Conservation (phyloP, 2,113 vertebrate genomes). For the Corythaixoides concolor region DNA sequence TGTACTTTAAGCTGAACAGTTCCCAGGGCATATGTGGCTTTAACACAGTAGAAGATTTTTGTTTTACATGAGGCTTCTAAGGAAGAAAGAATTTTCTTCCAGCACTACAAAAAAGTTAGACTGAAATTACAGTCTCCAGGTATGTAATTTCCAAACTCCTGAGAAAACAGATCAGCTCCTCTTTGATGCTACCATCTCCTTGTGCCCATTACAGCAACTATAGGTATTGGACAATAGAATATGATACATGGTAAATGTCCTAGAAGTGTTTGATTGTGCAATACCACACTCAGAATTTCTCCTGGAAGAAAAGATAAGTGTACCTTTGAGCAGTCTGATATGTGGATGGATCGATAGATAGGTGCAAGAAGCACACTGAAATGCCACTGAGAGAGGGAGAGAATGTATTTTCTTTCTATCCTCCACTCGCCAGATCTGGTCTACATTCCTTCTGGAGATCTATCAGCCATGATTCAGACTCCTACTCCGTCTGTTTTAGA, state of each 20-base stretch:
- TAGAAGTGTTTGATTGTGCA: not conserved
- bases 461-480: not conserved
- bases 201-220: not conserved
- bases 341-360: rapidly evolving
- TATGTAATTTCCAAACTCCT: not conserved
- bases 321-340: not conserved
- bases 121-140: not conserved
- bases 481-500: not conserved
- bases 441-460: not conserved
- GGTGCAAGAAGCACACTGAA: not conserved
- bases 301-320: not conserved
- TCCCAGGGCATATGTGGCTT: not conserved
- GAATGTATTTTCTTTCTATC: not conserved
- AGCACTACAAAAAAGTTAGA: not conserved
- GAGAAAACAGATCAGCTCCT: not conserved
- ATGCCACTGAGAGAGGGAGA: not conserved
- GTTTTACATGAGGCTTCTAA: not conserved
- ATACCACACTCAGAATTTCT: not conserved
- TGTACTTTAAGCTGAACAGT: not conserved
- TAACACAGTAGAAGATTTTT: not conserved
- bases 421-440: not conserved
- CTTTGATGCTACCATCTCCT: not conserved
- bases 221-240: not conserved
- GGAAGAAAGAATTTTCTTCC: not conserved
- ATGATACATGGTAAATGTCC: not conserved